Conservation (phyloP, 2,797 vertebrate genomes). For the Catamblyrhynchus diadema region DNA sequence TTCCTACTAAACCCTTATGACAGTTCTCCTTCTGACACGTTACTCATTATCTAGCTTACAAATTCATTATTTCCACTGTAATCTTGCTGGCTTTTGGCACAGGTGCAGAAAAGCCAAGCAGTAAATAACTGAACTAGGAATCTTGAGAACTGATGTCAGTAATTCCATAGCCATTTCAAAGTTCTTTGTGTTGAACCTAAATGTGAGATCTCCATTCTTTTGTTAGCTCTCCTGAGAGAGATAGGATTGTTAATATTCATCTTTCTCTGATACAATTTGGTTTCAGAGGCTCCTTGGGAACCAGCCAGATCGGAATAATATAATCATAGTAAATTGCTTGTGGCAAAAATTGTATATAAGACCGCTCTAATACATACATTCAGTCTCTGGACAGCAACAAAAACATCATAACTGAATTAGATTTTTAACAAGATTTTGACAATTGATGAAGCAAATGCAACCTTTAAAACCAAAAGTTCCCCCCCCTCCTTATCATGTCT, state of each 20-base stretch:
- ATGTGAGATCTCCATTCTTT: neutral
- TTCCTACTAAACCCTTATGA: neutral
- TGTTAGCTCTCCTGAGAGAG: slow-evolving; percentile 20
- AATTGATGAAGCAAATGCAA: slow-evolving; percentile 58
- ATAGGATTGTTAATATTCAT: slow-evolving; percentile 1
- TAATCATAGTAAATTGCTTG: slow-evolving; percentile 51
- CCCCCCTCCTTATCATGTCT: neutral
- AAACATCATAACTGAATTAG: slow-evolving; percentile 52
- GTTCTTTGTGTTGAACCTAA: neutral
- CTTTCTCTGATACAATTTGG: neutral
- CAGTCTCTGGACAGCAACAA: slow-evolving; percentile 42
- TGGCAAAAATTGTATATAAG: slow-evolving; percentile 47
- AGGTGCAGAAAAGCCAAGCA: neutral
- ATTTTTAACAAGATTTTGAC: slow-evolving; percentile 59
- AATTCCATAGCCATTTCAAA: neutral
- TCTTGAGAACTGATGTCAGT: neutral
- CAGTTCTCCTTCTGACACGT: neutral
- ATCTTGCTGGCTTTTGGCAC: neutral
- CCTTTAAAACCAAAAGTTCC: neutral
- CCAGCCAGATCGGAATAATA: slow-evolving; percentile 47
- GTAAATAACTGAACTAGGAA: slow-evolving; percentile 10
- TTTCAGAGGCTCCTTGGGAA: slow-evolving; percentile 44
- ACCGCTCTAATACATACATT: slow-evolving; percentile 8
- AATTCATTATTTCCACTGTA: neutral
- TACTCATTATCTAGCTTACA: neutral